Evolutionary conservation across 2,113 vertebrate species (phyloP), one percentile per base, ranked within the genome.

Genomic region (Sturnira hondurensis): DNA sequence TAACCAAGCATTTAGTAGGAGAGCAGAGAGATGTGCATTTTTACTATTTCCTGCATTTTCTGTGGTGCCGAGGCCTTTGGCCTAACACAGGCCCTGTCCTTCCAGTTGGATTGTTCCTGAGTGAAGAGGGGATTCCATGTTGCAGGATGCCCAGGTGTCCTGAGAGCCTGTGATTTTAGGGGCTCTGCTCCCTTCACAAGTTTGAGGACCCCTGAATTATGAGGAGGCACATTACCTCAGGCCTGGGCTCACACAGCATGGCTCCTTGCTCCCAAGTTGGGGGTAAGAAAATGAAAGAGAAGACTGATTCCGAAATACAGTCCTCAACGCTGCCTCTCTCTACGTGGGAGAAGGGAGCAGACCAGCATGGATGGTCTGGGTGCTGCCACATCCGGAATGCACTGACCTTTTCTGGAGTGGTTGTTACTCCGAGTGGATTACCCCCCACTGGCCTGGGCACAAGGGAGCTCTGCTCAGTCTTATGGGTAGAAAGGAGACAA

Each of bases 161-260:
- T 0, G 0, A 22, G 65, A 90, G 50, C 33, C 41, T 0, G 0
- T 28, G 65, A 56, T 65, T 5, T 43, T 22, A 36, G 54, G 17
- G 22, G 15, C n/a, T 50, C 19, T 70, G 54, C 58, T 88, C 7
- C 56, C 19, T 28, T 67, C 31, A 26, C 4, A 9, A 36, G 22
- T 63, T 15, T 41, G n/a, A 50, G 38, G 65, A 28, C 36, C 33
- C 8, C 41, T 76, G 63, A 41, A 9, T 68, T 68, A 12, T 2
- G 4, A 70, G 43, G 67, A 76, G 84, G 50, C 0, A 26, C 7
- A 0, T 36, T 43, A 1, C 4, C 24, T 52, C 47, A 58, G 43
- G 28, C 43, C 38, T 0, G 0, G 56, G n/a, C 67, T 52, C 28
- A 3, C 5, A 31, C 13, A 17, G 17, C 7, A 7, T 65, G n/a